Evolutionary conservation across 2,113 vertebrate genomes (phyloP).

Genomic region (Malurus alboscapulatus): DNA sequence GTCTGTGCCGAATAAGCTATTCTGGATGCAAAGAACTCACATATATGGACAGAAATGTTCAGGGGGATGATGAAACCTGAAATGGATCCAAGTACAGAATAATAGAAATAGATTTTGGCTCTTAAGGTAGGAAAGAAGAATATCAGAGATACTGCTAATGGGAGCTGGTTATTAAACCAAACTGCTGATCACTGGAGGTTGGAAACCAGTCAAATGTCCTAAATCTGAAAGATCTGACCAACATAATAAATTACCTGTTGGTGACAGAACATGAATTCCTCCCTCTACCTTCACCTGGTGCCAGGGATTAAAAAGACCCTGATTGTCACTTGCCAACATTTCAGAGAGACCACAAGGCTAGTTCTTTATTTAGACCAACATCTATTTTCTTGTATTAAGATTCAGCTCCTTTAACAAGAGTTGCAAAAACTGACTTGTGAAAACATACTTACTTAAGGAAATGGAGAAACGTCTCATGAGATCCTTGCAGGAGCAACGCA

Average conservation of each 20-base stretch:
- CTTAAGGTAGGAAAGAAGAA: conserved; percentile 7
- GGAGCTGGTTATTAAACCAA: not conserved
- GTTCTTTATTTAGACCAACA: not conserved
- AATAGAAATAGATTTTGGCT: conserved; percentile 21
- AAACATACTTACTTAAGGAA: not conserved
- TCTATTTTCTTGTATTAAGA: not conserved
- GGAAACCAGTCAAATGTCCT: not conserved
- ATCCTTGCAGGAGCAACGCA: not conserved
- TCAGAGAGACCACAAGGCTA: not conserved
- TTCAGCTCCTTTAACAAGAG: not conserved
- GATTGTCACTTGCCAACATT: not conserved
- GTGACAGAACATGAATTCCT: not conserved
- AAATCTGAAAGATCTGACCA: not conserved
- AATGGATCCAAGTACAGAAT: not conserved
- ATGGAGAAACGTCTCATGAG: not conserved
- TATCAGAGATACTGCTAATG: conserved; percentile 7
- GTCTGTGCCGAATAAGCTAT: not conserved
- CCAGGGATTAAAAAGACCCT: not conserved
- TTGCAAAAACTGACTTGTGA: not conserved
- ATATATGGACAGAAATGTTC: conserved; percentile 29
- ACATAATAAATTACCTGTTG: not conserved
- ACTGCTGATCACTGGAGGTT: not conserved
- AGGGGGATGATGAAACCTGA: conserved; percentile 31
- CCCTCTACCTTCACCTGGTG: not conserved
- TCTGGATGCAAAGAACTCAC: not conserved